These are phyloP conservation scores for Gymnocephalus cernua DNA, from an alignment of 2,113 vertebrate genomes.

Conservation along the genomic window DNA sequence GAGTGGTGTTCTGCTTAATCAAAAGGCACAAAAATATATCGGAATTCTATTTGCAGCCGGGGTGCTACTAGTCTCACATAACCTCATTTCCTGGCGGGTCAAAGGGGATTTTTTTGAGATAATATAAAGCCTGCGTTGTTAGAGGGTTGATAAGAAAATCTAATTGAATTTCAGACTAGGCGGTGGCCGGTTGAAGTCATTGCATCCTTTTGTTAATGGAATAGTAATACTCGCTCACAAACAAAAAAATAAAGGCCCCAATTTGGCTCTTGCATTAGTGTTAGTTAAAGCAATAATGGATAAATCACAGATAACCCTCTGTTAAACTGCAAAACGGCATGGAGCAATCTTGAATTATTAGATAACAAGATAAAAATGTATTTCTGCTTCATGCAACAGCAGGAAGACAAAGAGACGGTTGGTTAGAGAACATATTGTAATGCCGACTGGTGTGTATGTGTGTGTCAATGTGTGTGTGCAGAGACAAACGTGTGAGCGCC, in stretches of 20 bases:
- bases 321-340: conserved; percentile 15
- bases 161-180: conserved; percentile 70
- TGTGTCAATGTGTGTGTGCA: conserved; percentile 43
- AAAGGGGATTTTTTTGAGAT: conserved; percentile 63
- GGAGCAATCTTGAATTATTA: conserved; percentile 70
- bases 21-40: conserved; percentile 58
- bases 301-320: conserved; percentile 59
- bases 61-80: conserved; percentile 50
- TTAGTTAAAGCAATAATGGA: conserved; percentile 49
- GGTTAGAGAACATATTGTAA: conserved; percentile 71
- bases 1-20: conserved; percentile 52
- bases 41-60: conserved; percentile 27
- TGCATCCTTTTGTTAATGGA: conserved; percentile 35
- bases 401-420: conserved; percentile 69
- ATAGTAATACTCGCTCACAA: conserved; percentile 18
- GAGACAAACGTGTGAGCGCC: conserved; percentile 72
- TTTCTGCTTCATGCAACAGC: conserved; percentile 65
- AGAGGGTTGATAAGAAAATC: conserved; percentile 62
- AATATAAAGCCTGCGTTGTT: conserved; percentile 63
- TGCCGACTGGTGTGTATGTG: conserved; percentile 55
- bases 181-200: conserved; percentile 46
- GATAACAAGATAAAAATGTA: conserved; percentile 75
- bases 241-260: conserved; percentile 24
- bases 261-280: conserved; percentile 22
- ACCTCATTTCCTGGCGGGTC: conserved; percentile 74